Evolutionary conservation across 2,888 invertebrate genomes (phyloP).

Genomic region (Aproaerema taeniolella): DNA sequence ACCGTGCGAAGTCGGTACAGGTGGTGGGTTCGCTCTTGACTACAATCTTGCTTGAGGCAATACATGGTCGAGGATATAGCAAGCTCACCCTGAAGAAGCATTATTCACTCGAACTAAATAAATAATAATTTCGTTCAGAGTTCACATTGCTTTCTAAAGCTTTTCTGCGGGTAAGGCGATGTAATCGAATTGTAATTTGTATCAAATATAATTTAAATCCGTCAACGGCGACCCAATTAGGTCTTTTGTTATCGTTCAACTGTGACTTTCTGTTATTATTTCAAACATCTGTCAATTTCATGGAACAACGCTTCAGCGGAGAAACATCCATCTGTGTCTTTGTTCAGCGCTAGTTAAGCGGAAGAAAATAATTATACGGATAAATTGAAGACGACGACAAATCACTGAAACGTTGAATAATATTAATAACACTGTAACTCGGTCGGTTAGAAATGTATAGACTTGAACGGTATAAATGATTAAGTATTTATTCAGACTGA

Average conservation of each 20-base stretch:
- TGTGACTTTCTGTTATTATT: constrained; percentile 53
- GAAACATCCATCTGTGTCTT: constrained; percentile 37
- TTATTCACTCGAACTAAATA: too few relatives aligned
- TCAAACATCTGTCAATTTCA: constrained; percentile 58
- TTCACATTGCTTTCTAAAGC: too few relatives aligned
- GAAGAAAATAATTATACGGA: constrained; percentile 58
- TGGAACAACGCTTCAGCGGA: constrained; percentile 46
- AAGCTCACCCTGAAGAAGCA: too few relatives aligned
- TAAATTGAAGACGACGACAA: constrained; percentile 38
- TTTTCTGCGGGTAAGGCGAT: too few relatives aligned
- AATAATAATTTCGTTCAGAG: too few relatives aligned
- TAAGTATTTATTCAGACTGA: background rate
- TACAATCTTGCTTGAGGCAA: too few relatives aligned
- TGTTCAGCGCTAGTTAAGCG: constrained; percentile 54
- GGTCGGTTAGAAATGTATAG: background rate
- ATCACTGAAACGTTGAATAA: constrained; percentile 33
- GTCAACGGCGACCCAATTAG: constrained; percentile 38
- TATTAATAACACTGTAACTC: background rate
- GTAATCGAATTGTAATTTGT: constrained; percentile 13
- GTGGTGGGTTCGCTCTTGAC: too few relatives aligned
- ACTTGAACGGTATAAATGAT: background rate
- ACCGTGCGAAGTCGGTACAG: too few relatives aligned
- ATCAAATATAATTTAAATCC: constrained; percentile 35
- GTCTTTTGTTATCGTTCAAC: constrained; percentile 32
- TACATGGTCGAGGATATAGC: too few relatives aligned